Conservation (phyloP, 2,797 vertebrate species). For the Premnoplex brunnescens region DNA sequence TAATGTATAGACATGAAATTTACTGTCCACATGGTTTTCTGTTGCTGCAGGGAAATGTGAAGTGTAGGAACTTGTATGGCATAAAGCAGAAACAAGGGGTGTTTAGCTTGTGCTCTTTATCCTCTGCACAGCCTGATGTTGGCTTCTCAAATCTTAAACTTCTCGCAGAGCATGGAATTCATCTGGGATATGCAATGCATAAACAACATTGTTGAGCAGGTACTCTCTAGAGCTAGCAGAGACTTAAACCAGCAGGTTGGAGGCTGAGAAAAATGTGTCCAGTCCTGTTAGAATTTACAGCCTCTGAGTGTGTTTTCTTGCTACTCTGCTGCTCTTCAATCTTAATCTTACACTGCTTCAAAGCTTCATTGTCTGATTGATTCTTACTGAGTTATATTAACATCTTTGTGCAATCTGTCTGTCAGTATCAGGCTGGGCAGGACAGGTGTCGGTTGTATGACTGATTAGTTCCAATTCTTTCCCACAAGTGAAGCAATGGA, state of each 20-base stretch:
- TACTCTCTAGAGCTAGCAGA: neutral
- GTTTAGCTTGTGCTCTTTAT: neutral
- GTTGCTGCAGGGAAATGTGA: neutral
- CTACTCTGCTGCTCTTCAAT: neutral
- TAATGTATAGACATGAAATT: neutral
- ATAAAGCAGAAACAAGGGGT: neutral
- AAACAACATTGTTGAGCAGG: neutral
- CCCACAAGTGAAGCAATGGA: neutral
- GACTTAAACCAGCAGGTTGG: neutral
- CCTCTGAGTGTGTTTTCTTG: neutral
- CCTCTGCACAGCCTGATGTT: neutral
- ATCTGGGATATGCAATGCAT: neutral
- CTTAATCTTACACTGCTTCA: neutral
- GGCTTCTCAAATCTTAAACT: neutral
- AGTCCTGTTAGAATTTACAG: neutral
- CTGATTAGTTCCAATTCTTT: neutral
- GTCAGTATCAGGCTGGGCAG: neutral
- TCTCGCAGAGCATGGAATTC: neutral
- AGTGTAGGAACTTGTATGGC: neutral
- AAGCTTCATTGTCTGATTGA: neutral
- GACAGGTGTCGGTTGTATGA: neutral
- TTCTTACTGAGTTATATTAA: neutral
- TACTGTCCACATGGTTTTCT: neutral
- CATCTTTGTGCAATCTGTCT: neutral
- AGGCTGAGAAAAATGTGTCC: neutral